phyloP scores from a whole-genome alignment of 2,888 invertebrate species.

The Chloromyia formosa region DNA sequence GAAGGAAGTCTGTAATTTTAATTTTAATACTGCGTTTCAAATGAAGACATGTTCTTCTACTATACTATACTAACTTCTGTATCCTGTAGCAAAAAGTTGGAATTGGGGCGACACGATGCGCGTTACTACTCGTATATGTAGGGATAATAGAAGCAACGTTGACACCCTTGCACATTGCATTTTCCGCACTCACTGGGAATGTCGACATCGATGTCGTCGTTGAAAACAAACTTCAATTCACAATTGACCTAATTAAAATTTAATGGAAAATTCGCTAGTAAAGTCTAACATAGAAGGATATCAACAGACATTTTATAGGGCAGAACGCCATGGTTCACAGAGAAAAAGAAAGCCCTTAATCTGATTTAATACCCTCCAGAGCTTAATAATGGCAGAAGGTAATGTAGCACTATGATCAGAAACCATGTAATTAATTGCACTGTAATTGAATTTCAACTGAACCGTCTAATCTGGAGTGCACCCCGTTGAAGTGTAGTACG shows the following conservation, averaged over 20 bases:
- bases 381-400: not conserved
- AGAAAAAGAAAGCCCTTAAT: not conserved
- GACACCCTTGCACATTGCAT: no score
- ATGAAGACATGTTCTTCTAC: no score
- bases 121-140: no score
- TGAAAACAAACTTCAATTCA: not conserved
- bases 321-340: not conserved
- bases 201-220: not conserved
- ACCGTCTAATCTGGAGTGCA: no score
- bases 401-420: not conserved
- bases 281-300: not conserved
- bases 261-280: not conserved
- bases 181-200: not conserved
- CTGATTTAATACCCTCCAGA: not conserved
- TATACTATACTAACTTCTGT: no score
- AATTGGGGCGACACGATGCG: no score
- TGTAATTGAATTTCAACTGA: not conserved
- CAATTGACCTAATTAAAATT: not conserved
- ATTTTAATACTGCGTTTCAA: no score
- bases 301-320: not conserved
- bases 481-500: no score
- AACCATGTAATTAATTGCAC: not conserved
- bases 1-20: no score
- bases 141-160: no score
- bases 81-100: no score